phyloP scores from a whole-genome alignment of 35 echinoderm and acorn worm genomes.

The Heliocidaris erythrogramma region DNA sequence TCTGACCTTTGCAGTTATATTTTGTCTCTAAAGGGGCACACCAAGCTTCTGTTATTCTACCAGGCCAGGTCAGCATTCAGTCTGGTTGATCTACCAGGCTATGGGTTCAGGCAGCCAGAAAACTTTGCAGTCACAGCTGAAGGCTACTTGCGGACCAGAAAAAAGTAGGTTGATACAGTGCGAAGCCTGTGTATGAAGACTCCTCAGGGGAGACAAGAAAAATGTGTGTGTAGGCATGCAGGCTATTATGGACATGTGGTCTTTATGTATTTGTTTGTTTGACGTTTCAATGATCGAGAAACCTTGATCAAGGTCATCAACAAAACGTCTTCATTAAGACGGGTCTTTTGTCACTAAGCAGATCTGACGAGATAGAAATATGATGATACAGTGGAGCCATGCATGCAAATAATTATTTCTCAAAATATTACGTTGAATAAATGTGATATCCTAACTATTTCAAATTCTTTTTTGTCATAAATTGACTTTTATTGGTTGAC shows the following conservation, averaged over 20 bases:
- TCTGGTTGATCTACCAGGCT: constrained; percentile 89
- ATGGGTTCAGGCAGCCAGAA: constrained; percentile 78
- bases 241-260: too few species aligned
- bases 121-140: constrained; percentile 86
- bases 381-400: too few species aligned
- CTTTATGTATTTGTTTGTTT: background rate
- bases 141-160: constrained; percentile 72
- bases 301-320: background rate
- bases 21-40: constrained; percentile 72
- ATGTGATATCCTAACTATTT: background rate
- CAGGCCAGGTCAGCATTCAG: constrained; percentile 65
- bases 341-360: background rate
- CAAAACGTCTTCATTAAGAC: background rate
- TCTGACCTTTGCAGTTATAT: background rate
- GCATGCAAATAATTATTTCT: too few species aligned
- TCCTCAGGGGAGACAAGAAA: too few species aligned
- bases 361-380: too few species aligned
- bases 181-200: background rate
- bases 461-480: too few species aligned
- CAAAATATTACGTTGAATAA: too few species aligned
- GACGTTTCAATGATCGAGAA: background rate
- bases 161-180: constrained; percentile 61
- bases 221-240: too few species aligned
- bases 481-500: too few species aligned
- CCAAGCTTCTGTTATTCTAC: constrained; percentile 82